Conservation (phyloP, 2,888 invertebrate genomes). For the Uropetala carovei region DNA sequence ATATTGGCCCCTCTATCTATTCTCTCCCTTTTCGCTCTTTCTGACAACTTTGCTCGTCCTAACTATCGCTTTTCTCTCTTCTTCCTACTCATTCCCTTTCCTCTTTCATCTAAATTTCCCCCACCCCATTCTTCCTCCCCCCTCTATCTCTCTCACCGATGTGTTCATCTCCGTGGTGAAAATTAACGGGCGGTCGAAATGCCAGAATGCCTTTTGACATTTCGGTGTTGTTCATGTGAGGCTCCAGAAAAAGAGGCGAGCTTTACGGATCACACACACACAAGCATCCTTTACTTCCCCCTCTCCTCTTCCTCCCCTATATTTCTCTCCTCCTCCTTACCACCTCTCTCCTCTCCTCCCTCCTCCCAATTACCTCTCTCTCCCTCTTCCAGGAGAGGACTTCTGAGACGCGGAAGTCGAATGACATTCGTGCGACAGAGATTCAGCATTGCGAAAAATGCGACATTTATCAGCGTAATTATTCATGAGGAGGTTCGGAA, state of each 20-base stretch:
- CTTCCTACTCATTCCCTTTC: not conserved
- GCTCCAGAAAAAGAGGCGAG: not conserved
- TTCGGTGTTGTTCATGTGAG: not conserved
- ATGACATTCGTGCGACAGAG: not conserved
- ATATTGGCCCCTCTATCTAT: too few species aligned
- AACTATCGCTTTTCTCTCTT: not conserved
- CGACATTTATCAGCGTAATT: not conserved
- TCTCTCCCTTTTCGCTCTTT: too few species aligned
- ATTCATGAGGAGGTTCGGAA: not conserved
- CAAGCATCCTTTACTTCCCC: not conserved
- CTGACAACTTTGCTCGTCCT: not conserved
- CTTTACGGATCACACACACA: not conserved
- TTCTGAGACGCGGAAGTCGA: not conserved
- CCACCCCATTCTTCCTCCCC: not conserved
- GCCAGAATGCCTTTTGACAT: slow-evolving; percentile 31
- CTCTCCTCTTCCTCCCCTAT: too few species aligned
- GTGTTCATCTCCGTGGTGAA: not conserved
- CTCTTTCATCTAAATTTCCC: not conserved
- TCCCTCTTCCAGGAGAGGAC: not conserved
- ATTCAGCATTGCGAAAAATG: too few species aligned
- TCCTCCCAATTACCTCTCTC: too few species aligned
- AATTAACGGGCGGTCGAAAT: slow-evolving; percentile 33
- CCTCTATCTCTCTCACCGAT: not conserved
- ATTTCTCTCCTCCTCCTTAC: too few species aligned
- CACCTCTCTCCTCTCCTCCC: too few species aligned